Evolutionary conservation across 2,888 invertebrate species (phyloP).

Genomic region (Eupeodes luniger): DNA sequence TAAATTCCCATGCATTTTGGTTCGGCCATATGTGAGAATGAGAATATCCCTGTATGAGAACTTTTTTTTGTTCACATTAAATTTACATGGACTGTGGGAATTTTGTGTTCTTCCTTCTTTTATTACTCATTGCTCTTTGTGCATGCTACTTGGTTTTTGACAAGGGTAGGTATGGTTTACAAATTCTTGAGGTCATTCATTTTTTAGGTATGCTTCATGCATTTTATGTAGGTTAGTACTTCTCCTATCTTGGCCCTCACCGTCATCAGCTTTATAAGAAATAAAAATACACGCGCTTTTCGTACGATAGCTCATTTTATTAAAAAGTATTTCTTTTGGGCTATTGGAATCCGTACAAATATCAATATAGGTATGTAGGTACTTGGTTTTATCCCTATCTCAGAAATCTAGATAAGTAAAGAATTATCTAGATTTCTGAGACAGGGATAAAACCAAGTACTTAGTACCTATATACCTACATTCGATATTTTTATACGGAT

Average conservation of each 20-base stretch:
- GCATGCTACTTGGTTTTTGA: constrained; percentile 10
- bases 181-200: constrained; percentile 30
- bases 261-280: constrained; percentile 7
- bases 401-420: too few relatives aligned
- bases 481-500: too few relatives aligned
- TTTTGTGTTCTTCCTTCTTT: constrained; percentile 45
- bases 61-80: constrained; percentile 43
- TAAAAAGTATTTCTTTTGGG: not conserved
- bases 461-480: too few relatives aligned
- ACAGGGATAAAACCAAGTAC: too few relatives aligned
- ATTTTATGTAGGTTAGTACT: not conserved
- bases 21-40: constrained; percentile 63
- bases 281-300: constrained; percentile 68
- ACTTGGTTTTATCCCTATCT: too few relatives aligned
- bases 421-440: too few relatives aligned
- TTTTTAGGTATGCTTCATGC: constrained; percentile 11
- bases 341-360: too few relatives aligned
- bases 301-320: constrained; percentile 58
- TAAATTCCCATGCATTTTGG: constrained; percentile 68
- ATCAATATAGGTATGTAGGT: too few relatives aligned
- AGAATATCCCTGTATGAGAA: constrained; percentile 68
- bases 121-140: constrained; percentile 19
- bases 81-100: constrained; percentile 63
- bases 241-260: constrained; percentile 19
- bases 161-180: constrained; percentile 14